Evolutionary conservation across 2,113 vertebrate genomes (phyloP).

Genomic region (Oncorhynchus tshawytscha): DNA sequence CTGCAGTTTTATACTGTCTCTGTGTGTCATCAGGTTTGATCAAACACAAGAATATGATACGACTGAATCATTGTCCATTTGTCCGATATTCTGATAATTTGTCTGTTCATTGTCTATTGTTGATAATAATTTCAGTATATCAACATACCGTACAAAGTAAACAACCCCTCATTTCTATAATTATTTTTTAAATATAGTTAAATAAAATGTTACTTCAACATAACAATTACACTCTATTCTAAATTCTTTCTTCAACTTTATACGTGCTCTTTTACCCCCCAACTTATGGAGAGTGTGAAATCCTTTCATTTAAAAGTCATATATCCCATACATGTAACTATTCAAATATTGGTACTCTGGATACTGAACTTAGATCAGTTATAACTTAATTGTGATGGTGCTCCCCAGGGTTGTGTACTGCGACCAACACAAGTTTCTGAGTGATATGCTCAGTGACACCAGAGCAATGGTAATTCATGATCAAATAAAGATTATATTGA

Average conservation of each 20-base stretch:
- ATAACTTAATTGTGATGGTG: too few relatives aligned
- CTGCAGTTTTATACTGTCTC: background rate
- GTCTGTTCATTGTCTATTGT: background rate
- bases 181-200: background rate
- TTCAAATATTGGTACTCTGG: too few relatives aligned
- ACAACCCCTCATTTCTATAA: background rate
- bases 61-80: background rate
- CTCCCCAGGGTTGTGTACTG: too few relatives aligned
- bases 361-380: too few relatives aligned
- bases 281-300: background rate
- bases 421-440: too few relatives aligned
- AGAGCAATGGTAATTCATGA: too few relatives aligned
- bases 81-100: background rate
- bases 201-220: background rate
- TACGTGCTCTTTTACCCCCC: background rate
- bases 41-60: background rate
- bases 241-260: background rate
- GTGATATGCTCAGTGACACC: too few relatives aligned
- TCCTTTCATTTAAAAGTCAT: background rate
- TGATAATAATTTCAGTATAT: background rate
- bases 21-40: background rate
- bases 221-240: background rate
- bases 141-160: background rate
- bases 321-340: too few relatives aligned
- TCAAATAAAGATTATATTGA: too few relatives aligned